Evolutionary conservation across 2,888 invertebrate genomes (phyloP).

Genomic region (Crocallis elinguaria): DNA sequence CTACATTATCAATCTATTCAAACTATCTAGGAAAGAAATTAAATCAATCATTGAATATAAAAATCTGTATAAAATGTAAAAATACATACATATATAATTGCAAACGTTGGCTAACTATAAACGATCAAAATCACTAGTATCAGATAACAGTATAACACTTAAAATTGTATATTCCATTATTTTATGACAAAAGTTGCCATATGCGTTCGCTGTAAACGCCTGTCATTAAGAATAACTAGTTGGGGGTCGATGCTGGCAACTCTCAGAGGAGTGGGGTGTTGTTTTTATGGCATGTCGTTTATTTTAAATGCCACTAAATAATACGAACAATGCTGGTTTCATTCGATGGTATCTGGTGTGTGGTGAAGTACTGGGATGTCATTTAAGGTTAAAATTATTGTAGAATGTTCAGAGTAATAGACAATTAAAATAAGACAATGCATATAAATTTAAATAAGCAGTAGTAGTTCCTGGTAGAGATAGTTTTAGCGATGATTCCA

Average conservation of each 20-base stretch:
- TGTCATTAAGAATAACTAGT: conserved; percentile 60
- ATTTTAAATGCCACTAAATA: conserved; percentile 72
- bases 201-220: conserved; percentile 68
- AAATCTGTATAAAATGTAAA: no score
- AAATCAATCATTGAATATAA: no score
- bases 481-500: no score
- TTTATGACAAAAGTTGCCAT: conserved; percentile 58
- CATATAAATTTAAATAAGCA: not conserved
- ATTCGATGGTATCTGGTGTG: conserved; percentile 39
- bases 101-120: not conserved
- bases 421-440: not conserved
- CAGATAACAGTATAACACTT: conserved; percentile 27
- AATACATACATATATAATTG: not conserved
- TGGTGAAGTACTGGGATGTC: not conserved
- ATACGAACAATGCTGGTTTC: conserved; percentile 52
- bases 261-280: conserved; percentile 61
- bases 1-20: no score
- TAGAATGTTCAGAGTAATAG: no score
- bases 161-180: conserved; percentile 53
- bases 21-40: no score
- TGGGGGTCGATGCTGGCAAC: conserved; percentile 42
- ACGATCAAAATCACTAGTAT: not conserved
- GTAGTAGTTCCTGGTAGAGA: no score
- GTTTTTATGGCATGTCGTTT: conserved; percentile 68
- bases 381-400: no score